Evolutionary conservation across 2,113 vertebrate species (phyloP).

Genomic region (Lampris incognitus): DNA sequence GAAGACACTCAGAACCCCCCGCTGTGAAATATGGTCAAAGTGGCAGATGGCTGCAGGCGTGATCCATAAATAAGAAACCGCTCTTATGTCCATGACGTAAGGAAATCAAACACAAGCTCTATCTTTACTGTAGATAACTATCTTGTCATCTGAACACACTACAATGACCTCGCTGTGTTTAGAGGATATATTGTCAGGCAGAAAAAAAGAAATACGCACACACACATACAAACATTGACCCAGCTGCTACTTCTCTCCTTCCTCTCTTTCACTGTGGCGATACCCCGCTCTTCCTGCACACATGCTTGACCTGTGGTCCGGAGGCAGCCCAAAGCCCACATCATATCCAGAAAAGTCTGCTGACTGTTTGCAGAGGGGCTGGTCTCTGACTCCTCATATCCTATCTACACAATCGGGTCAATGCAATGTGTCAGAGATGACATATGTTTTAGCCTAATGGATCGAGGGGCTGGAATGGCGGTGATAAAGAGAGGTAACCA

Average conservation of each 20-base stretch:
- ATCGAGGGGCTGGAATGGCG: not conserved
- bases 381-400: slow-evolving; percentile 31
- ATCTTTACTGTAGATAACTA: slow-evolving; percentile 6
- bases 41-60: slow-evolving; percentile 60
- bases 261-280: not conserved
- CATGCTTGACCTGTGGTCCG: slow-evolving; percentile 30
- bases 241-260: slow-evolving; percentile 53
- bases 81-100: slow-evolving; percentile 9
- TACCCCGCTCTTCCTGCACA: slow-evolving; percentile 6
- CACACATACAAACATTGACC: slow-evolving; percentile 1
- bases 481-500: not conserved
- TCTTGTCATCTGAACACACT: not conserved
- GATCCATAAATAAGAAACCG: slow-evolving; percentile 20
- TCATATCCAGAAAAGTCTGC: slow-evolving; percentile 33
- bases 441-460: slow-evolving; percentile 21
- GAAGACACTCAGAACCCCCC: slow-evolving; percentile 28
- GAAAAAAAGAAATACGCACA: slow-evolving; percentile 22
- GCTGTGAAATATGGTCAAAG: slow-evolving; percentile 50
- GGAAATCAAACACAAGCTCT: not conserved
- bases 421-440: slow-evolving; percentile 39
- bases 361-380: slow-evolving; percentile 42
- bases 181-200: slow-evolving; percentile 38
- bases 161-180: slow-evolving; percentile 40
- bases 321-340: slow-evolving; percentile 17
- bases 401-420: slow-evolving; percentile 45